These are phyloP conservation scores for Psix sp. DNA, from an alignment of 1,140 invertebrate species.

Conservation along the genomic window DNA sequence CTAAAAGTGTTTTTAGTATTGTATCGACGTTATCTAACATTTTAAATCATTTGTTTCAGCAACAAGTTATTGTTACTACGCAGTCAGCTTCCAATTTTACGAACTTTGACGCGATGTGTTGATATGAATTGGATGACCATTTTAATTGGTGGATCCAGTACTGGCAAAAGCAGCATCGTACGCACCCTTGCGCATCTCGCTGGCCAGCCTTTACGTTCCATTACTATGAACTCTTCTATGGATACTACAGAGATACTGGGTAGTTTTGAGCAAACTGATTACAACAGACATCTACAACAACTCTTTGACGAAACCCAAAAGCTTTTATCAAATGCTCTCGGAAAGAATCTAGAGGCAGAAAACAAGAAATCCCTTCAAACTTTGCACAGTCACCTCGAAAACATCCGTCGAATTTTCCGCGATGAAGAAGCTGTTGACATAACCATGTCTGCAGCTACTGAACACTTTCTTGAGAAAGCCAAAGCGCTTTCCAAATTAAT, in stretches of 20 bases:
- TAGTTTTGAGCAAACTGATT: conserved; percentile 93
- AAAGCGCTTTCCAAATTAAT: conserved; percentile 60
- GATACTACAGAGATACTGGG: conserved; percentile 97
- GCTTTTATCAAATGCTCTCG: conserved; percentile 61
- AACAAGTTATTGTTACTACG: conserved; percentile 81
- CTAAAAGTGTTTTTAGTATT: too few species aligned
- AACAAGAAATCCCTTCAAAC: conserved; percentile 58
- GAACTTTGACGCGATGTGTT: conserved; percentile 88
- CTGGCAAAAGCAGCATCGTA: conserved; percentile 90
- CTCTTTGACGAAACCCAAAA: conserved; percentile 67
- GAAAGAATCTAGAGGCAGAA: conserved; percentile 52
- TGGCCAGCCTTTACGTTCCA: conserved; percentile 84
- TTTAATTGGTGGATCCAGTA: conserved; percentile 86
- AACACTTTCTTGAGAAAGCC: conserved; percentile 78
- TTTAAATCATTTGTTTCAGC: conserved; percentile 13
- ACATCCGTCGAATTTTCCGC: conserved; percentile 41
- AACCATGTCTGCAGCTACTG: conserved; percentile 77
- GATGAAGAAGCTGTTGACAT: conserved; percentile 3
- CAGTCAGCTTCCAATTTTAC: conserved; percentile 81
- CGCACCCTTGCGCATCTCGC: conserved; percentile 85
- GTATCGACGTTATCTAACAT: too few species aligned
- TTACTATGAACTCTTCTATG: conserved; percentile 94
- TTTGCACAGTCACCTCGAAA: conserved; percentile 65
- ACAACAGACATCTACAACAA: conserved; percentile 83
- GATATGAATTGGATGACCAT: conserved; percentile 95